These are phyloP conservation scores for Clarias magur DNA, from an alignment of 2,113 vertebrate species.

Conservation along the genomic window DNA sequence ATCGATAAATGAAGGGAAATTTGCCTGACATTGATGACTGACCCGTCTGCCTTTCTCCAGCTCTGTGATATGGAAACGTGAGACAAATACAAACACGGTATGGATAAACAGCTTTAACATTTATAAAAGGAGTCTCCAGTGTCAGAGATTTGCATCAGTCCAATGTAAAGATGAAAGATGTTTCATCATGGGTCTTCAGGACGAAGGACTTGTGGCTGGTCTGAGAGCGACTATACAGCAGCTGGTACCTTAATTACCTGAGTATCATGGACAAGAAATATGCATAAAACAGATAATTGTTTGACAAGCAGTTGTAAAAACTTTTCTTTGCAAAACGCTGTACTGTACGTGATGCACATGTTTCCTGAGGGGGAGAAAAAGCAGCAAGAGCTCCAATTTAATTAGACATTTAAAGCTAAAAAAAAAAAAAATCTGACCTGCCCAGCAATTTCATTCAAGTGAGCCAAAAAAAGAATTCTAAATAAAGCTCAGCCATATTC, in stretches of 20 bases:
- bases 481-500: not conserved
- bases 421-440: not conserved
- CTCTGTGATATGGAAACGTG: constrained; percentile 17
- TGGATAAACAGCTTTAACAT: not conserved
- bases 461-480: not conserved
- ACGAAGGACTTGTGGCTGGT: not conserved
- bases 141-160: not conserved
- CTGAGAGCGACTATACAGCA: not conserved
- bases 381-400: not conserved
- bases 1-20: constrained; percentile 43
- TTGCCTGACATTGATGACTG: constrained; percentile 15
- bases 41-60: constrained; percentile 15
- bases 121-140: not conserved
- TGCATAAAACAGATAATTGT: not conserved
- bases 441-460: not conserved
- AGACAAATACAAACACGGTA: not conserved
- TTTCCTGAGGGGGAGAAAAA: not conserved
- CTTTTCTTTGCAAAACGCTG: not conserved
- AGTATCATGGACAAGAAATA: not conserved
- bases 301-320: not conserved
- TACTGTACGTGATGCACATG: not conserved
- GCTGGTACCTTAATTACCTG: not conserved
- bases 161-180: not conserved
- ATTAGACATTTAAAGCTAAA: not conserved
- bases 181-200: not conserved